Base-by-base conservation (phyloP, 2,888 invertebrate genomes). In the Podotricha telesiphe region DNA sequence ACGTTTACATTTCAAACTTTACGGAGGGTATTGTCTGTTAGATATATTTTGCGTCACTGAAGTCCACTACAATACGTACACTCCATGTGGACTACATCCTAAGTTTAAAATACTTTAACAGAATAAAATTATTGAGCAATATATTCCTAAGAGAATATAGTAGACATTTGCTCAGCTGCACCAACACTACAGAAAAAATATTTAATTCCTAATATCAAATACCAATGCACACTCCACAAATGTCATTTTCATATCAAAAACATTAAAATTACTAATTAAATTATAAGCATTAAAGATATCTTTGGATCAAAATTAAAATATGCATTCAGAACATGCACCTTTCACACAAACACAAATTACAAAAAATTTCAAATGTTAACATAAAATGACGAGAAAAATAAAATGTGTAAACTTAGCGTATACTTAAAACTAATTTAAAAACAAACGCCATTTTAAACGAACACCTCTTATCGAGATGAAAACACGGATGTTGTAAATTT, bases 11-110 rank as follows among this genome's bases (percentile, higher is more conserved):
- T 87, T 86, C 82, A 83, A 87, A 84, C 81, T 86, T 90, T 82
- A 86, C 88, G 92, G 92, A 92, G 91, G 91, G 91, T 93, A 93
- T 93, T 93, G 92, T 93, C 92, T 91, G 90, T 87, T 87, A 90
- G 88, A 89, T 91, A 91, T 89, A 85, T 89, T 47, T 88, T 86
- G 85, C 88, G 87, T 85, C 77, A 78, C 75, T 80, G 82, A 79
- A 82, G 88, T 88, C 90, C 89, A 88, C 87, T 81, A 80, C 80
- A 80, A 82, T 83, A 87, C 85, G 86, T 86, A 87, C 84, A 82
- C 80, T 86, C 85, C 80, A 79, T 76, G 88, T 88, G 89, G 89
- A 89, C 89, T 86, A 88, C 80, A 42, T 83, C 73, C 89, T 90
- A 89, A 86, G 81, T 85, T 89, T 87, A 87, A 89, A 90, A 90